Evolutionary conservation across 1,140 invertebrate genomes (phyloP), one percentile per base, ranked within the genome.

Genomic region (Spodoptera litura): DNA sequence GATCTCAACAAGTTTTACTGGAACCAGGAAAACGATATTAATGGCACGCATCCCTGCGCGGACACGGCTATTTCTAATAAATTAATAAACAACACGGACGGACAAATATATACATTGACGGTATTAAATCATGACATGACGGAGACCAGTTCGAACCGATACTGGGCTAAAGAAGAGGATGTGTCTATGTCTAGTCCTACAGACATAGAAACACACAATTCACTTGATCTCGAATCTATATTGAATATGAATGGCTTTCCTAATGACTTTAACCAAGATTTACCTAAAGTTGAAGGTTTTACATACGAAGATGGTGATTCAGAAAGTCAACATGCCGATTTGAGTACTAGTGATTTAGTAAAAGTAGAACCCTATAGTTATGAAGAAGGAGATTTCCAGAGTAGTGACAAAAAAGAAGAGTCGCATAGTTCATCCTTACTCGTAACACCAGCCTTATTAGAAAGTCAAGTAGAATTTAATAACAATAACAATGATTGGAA

Each of bases 401-500:
- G 88, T 53, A 95, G 90, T 82, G 96, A 97, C 78, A 96, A 95
- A 81, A 97, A 97, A 88, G 96, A 97, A 83, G 89, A 93, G 71
- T 81, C 89, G 81, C 84, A 87, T 59, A 93, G 87, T 80, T 81
- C 81, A 10, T 74, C 95, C 81, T 76, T 95, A 79, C 93, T 96
- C 85, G 83, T 91, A 81, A 95, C 95, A 82, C 86, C 95, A 15
- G 85, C 83, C 83, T 84, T 95, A 89, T 87, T 95, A 84, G 95
- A 95, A 85, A 94, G 89, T 53, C 95, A 95, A 87, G 93, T 94
- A 15, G 95, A 95, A 86, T 96, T 96, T 73, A 96, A 96, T 78
- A 97, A 97, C 84, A 97, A 97, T 81, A 97, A 97, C 87, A 97
- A 97, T 92, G 97, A 97, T 85, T 97, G 97, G 97, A 97, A 97